A percentile compares a stretch with the other conserved stretches of the same genome.
Conservation (phyloP, 2,888 invertebrate genomes). For the Lumbricus terrestris region DNA sequence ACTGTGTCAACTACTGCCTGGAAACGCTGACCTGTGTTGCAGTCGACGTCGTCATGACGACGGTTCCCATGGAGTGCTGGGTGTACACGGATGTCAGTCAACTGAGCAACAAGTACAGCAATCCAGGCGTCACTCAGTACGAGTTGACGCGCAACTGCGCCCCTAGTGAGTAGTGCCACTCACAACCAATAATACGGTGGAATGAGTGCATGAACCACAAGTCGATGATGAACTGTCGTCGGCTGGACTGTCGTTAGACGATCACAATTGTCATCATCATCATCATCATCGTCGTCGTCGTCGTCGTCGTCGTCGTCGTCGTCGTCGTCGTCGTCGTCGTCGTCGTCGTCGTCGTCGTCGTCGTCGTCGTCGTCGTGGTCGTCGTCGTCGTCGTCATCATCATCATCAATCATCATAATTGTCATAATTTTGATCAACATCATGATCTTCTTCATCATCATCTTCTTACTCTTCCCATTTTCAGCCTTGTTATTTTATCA, state of each 20-base stretch:
- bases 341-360: not conserved
- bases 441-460: not conserved
- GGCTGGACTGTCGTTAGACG: not conserved
- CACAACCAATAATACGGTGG: no score
- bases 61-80: not conserved
- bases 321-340: not conserved
- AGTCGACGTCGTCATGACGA: slow-evolving; percentile 8
- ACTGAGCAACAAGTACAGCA: slow-evolving; percentile 9
- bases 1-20: slow-evolving; percentile 20
- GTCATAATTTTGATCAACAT: no score
- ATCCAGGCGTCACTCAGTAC: not conserved
- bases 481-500: no score
- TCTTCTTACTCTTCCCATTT: no score
- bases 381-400: no score
- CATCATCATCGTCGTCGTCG: no score
- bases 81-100: not conserved
- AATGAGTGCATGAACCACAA: not conserved
- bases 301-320: not conserved
- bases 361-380: not conserved
- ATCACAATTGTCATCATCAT: not conserved
- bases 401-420: not conserved
- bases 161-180: not conserved
- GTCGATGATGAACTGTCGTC: not conserved
- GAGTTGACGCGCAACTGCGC: not conserved
- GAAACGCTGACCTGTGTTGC: not conserved